Evolutionary conservation across 2,797 vertebrate species (phyloP).

Genomic region (Urophycis tenuis): DNA sequence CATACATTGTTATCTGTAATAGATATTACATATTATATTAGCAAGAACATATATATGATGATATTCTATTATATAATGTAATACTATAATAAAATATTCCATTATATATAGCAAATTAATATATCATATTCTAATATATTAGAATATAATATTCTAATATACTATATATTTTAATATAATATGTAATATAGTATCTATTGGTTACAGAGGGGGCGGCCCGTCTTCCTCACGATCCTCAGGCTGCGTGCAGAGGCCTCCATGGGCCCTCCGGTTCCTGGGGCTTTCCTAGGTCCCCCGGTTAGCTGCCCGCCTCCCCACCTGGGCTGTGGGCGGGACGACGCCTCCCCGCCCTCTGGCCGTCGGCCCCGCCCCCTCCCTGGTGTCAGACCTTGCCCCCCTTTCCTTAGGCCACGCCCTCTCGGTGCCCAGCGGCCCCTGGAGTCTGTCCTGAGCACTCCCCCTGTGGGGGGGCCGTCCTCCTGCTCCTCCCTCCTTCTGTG

Average conservation of each 20-base stretch:
- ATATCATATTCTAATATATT: not conserved
- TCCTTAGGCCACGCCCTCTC: slow-evolving; percentile 27
- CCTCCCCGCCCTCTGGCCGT: slow-evolving; percentile 23
- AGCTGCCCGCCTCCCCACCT: slow-evolving; percentile 44
- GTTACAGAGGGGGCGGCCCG: slow-evolving; percentile 10
- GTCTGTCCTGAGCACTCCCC: slow-evolving; percentile 42
- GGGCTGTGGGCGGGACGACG: slow-evolving; percentile 23
- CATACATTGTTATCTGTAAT: not conserved
- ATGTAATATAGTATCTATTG: not conserved
- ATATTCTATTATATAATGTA: not conserved
- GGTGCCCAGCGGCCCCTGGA: slow-evolving; percentile 8
- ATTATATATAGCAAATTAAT: not conserved
- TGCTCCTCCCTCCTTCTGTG: slow-evolving; percentile 42
- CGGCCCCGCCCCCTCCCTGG: slow-evolving; percentile 11
- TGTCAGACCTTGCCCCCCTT: slow-evolving; percentile 17
- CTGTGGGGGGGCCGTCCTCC: slow-evolving; percentile 32
- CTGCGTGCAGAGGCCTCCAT: slow-evolving; percentile 18
- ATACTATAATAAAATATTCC: too few species aligned
- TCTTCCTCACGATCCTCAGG: slow-evolving; percentile 30
- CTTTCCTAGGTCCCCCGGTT: slow-evolving; percentile 35
- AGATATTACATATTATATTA: not conserved
- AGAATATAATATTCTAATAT: too few species aligned
- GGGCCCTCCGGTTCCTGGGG: slow-evolving; percentile 25
- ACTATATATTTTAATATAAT: not conserved
- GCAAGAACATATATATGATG: not conserved